These are phyloP conservation scores for Thunnus maccoyii DNA, from an alignment of 2,113 vertebrate genomes.

Conservation along the genomic window DNA sequence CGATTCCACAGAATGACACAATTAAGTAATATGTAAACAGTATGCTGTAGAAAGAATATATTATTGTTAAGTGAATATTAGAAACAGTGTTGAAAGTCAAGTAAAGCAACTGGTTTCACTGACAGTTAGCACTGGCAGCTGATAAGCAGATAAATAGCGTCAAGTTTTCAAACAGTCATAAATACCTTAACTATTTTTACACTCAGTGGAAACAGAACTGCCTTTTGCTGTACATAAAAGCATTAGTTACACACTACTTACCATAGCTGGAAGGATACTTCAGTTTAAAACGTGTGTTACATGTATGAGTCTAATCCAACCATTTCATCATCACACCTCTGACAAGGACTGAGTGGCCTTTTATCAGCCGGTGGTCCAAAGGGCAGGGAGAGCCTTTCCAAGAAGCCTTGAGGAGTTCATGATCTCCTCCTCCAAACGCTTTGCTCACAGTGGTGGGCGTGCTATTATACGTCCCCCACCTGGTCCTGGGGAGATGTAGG, in stretches of 20 bases:
- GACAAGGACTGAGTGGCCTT: slow-evolving; percentile 24
- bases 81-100: neutral
- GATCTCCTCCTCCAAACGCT: slow-evolving; percentile 42
- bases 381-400: slow-evolving; percentile 36
- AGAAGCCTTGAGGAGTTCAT: slow-evolving; percentile 55
- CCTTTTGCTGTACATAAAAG: neutral
- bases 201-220: neutral
- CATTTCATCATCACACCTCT: slow-evolving; percentile 19
- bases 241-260: slow-evolving; percentile 42
- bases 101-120: neutral
- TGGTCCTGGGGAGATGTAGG: too few relatives aligned
- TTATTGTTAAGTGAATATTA: too few relatives aligned
- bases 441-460: neutral
- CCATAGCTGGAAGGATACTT: slow-evolving; percentile 50
- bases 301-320: neutral
- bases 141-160: slow-evolving; percentile 2
- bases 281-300: neutral
- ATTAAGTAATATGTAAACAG: too few relatives aligned
- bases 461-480: neutral
- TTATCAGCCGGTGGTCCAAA: slow-evolving; percentile 73
- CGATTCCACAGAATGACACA: too few relatives aligned
- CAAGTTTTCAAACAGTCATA: neutral
- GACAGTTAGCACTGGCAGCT: neutral
- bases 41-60: too few relatives aligned
- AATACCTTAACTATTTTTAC: neutral